Base-by-base conservation (phyloP, 2,797 vertebrate species). In the Brachyrhaphis roseni region DNA sequence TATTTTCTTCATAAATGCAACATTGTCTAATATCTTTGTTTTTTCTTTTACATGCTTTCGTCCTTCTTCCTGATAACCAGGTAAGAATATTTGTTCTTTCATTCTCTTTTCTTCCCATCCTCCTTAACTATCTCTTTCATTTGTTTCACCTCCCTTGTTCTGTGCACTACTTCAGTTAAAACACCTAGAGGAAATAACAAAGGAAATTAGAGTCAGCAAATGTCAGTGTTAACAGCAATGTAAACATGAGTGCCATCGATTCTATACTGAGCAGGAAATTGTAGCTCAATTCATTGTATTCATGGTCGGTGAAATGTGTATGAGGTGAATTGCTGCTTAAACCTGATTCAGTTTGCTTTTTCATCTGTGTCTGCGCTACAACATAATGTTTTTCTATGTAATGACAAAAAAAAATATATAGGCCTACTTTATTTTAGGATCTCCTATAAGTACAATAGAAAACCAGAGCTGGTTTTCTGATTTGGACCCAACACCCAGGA, bases 241-340 rank as follows among this genome's bases (percentile, higher is more conserved):
- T 91, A 87, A 90, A 93, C 70, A 59, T 86, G 94, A 89, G 91
- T 84, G 88, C 86, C 92, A 90, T 93, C 86, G 91, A 93, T 93
- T 93, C 78, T 46, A 73, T 57, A 55, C 71, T 71, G 88, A 85
- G 64, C 57, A 81, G 82, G 82, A 89, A 62, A 78, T 59, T 70
- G 72, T 79, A 68, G 74, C 55, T 77, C 57, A 45, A 53, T 26
- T 55, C 26, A 41, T 78, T 81, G 45, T 78, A 34, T 76, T 41
- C 11, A 55, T 57, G 64, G 77, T 79, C 31, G 79, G 31, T 45
- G 55, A 41, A 66, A 2, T 80, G 77, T 57, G 34, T 41, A 26
- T 4, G 55, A 43, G 36, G 36, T 53, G 49, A 39, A 13, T 12
- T 74, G 34, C n/a, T 53, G 23, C 31, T 72, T 47, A 46, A 51